These are phyloP conservation scores for Pseudorhiza aurosa DNA, from an alignment of 30 jellyfish, hydroid and myxozoan species.

Conservation along the genomic window DNA sequence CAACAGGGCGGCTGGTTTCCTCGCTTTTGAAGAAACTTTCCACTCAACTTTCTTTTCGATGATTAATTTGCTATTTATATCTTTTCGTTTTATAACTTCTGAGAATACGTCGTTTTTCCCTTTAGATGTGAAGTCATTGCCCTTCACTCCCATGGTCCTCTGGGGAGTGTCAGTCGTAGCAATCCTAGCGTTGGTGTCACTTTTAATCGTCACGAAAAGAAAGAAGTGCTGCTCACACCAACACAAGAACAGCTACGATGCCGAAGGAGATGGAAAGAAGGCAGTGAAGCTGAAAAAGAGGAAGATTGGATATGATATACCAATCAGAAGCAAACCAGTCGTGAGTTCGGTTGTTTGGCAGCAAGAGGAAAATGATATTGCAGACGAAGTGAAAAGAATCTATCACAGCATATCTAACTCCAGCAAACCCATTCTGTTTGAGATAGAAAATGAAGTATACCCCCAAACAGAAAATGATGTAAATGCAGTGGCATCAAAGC, in stretches of 20 bases:
- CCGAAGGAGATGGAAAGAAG: not conserved
- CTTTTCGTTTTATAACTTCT: too few relatives aligned
- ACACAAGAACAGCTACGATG: not conserved
- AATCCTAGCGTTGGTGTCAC: constrained; percentile 39
- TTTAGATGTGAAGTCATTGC: constrained; percentile 12
- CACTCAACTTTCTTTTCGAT: not conserved
- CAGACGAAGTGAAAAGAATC: constrained; percentile 82
- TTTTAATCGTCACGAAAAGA: constrained; percentile 42
- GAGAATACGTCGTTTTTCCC: not conserved
- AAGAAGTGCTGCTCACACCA: constrained; percentile 34
- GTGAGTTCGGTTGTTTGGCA: constrained; percentile 82
- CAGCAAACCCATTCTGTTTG: constrained; percentile 64
- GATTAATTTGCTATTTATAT: not conserved
- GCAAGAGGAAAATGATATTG: constrained; percentile 91
- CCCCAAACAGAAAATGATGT: not conserved
- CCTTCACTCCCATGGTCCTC: constrained; percentile 34
- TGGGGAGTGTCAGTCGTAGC: constrained; percentile 63
- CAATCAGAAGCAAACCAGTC: constrained; percentile 65
- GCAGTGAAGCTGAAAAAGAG: constrained; percentile 3
- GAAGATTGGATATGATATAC: constrained; percentile 70
- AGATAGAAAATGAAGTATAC: constrained; percentile 7
- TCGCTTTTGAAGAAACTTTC: not conserved
- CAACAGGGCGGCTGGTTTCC: not conserved
- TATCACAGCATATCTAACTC: constrained; percentile 58
- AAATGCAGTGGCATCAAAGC: not conserved